phyloP scores from a whole-genome alignment of 2,888 invertebrate genomes.

The Ormyrus pomaceus region DNA sequence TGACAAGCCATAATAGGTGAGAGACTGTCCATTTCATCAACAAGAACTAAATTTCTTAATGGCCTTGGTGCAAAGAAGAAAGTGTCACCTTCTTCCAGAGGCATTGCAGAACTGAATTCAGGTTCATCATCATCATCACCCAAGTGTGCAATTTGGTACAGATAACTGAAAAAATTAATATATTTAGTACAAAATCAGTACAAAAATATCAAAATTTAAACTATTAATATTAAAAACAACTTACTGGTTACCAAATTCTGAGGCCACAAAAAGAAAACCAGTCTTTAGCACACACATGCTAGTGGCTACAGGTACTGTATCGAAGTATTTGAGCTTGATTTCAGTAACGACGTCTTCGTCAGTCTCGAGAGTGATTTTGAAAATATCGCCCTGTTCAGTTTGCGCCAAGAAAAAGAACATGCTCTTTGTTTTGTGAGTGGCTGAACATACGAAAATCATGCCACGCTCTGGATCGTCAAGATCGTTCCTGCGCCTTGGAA shows the following conservation, averaged over 20 bases:
- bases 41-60: conserved; percentile 94
- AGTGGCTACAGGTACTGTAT: conserved; percentile 97
- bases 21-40: conserved; percentile 97
- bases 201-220: not conserved
- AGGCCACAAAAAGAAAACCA: conserved; percentile 98
- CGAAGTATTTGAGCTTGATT: conserved; percentile 99
- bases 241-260: conserved; percentile 99
- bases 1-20: conserved; percentile 91
- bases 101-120: conserved; percentile 99
- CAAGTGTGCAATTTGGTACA: conserved; percentile 99
- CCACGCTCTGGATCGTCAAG: conserved; percentile 99
- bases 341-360: conserved; percentile 99
- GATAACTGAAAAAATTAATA: conserved; percentile 81
- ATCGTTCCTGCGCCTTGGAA: conserved; percentile 97
- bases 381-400: conserved; percentile 98
- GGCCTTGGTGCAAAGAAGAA: conserved; percentile 98
- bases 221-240: conserved; percentile 74
- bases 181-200: not conserved
- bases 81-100: conserved; percentile 98
- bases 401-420: conserved; percentile 99
- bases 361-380: conserved; percentile 97
- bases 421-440: conserved; percentile 99
- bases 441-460: conserved; percentile 99
- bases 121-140: conserved; percentile 99
- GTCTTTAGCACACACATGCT: conserved; percentile 99